Base-by-base conservation (phyloP, 2,113 vertebrate genomes). In the Typhlomys cinereus region DNA sequence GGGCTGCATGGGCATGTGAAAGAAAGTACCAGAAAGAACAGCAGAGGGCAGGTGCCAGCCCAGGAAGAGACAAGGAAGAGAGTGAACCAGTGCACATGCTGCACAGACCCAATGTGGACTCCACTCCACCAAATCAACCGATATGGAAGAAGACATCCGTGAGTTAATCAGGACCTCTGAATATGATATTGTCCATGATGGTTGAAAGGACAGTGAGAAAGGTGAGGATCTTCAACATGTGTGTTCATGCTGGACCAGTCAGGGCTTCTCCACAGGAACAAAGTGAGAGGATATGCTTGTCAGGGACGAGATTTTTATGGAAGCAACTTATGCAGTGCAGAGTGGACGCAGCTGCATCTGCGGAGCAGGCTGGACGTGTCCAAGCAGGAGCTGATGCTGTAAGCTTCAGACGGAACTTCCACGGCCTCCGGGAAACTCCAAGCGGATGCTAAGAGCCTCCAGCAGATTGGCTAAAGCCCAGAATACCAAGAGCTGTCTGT, bases 21-120 rank as follows among this genome's bases (percentile, higher is more conserved):
- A n/a, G n/a, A 46, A 59, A 27, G 3, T 14, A 20, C 48, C 4
- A 12, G 46, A 57, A 27, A 66, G 20, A 21, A 59, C 23, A 46
- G 13, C 25, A 15, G 3, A 6, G 46, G 14, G 62, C n/a, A n/a
- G 23, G 8, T 4, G 6, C 1, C 31, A 2, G 29, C 4, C 27
- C 9, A 2, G 39, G 21, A 52, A 64, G 27, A 59, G 39, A 34
- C 31, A 15, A 9, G 34, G 0, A 31, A 0, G 8, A 64, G 46
- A n/a, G 17, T 14, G 34, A 27, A 41, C 34, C 6, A 11, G 0
- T 6, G 29, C 82, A n/a, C 5, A 11, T 31, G 64, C 12, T 59
- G 31, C 31, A 7, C 20, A 9, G 5, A 34, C 57, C 46, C 27
- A 11, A 44, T 9, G 9, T 18, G 21, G 34, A 29, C 27, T 69